These are phyloP conservation scores for Psittacara wagleri DNA, from an alignment of 2,113 vertebrate species.

Conservation along the genomic window DNA sequence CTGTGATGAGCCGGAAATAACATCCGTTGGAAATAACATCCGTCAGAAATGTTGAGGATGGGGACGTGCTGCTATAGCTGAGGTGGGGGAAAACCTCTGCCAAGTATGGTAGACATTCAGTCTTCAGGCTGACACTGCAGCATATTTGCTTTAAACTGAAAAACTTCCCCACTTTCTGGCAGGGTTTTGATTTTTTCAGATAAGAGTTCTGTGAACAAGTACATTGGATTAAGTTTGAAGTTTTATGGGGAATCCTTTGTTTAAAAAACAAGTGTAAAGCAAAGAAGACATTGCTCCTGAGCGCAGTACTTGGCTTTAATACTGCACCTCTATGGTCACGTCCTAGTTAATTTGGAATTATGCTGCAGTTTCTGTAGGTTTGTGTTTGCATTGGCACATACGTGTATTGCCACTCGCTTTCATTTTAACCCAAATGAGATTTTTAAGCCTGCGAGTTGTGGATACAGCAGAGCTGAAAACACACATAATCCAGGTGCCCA, in stretches of 20 bases:
- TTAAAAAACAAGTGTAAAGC: neutral
- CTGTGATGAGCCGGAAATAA: neutral
- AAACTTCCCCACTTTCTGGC: neutral
- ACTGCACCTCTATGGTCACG: neutral
- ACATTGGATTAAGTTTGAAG: neutral
- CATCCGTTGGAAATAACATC: neutral
- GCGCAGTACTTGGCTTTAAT: accelerated
- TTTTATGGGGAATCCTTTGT: neutral
- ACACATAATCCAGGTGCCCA: neutral
- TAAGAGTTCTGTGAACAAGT: neutral
- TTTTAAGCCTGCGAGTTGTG: neutral
- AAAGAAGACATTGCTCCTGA: neutral
- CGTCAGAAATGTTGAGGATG: neutral
- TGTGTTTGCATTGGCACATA: neutral
- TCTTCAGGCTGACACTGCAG: neutral
- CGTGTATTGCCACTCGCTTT: neutral
- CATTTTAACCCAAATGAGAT: accelerated
- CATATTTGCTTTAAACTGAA: neutral
- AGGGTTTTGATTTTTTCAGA: neutral
- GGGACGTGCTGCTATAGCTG: neutral
- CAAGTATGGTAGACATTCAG: accelerated
- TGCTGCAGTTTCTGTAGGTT: neutral
- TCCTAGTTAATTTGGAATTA: neutral
- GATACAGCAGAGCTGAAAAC: neutral
- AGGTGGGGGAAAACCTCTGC: no score